These are phyloP conservation scores for Petrophora chlorosata DNA, from an alignment of 2,888 invertebrate genomes.

Conservation along the genomic window DNA sequence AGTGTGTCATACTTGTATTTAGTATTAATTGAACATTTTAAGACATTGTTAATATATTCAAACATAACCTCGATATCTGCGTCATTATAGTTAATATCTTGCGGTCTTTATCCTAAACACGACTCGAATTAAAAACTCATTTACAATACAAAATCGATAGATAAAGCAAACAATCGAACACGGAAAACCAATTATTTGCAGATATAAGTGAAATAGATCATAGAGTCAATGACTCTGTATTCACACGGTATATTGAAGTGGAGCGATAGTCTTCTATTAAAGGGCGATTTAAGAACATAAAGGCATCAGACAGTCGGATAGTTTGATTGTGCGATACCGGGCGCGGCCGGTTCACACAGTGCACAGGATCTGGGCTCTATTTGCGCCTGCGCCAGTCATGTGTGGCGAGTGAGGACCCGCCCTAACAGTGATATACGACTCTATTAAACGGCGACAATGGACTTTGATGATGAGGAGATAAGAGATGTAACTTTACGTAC, in stretches of 20 bases:
- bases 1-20: no score
- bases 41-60: no score
- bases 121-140: conserved; percentile 9
- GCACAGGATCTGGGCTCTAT: conserved; percentile 82
- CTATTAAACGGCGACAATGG: conserved; percentile 34
- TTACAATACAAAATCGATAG: conserved; percentile 7
- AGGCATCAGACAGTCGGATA: conserved; percentile 38
- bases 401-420: conserved; percentile 60
- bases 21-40: no score
- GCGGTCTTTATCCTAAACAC: background rate
- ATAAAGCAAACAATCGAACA: conserved; percentile 16
- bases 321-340: conserved; percentile 54
- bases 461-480: conserved; percentile 29
- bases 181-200: conserved; percentile 21
- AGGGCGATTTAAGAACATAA: conserved; percentile 29
- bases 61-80: no score
- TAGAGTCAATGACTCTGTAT: conserved; percentile 32
- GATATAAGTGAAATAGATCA: conserved; percentile 19
- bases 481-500: conserved; percentile 19
- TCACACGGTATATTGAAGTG: conserved; percentile 31
- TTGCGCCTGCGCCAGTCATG: conserved; percentile 69
- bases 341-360: conserved; percentile 68
- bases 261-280: conserved; percentile 37
- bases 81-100: no score
- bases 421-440: conserved; percentile 54